A percentile compares a stretch with the other conserved stretches of the same genome.
Conservation (phyloP, 2,888 invertebrate species). For the Blastobasis adustella region DNA sequence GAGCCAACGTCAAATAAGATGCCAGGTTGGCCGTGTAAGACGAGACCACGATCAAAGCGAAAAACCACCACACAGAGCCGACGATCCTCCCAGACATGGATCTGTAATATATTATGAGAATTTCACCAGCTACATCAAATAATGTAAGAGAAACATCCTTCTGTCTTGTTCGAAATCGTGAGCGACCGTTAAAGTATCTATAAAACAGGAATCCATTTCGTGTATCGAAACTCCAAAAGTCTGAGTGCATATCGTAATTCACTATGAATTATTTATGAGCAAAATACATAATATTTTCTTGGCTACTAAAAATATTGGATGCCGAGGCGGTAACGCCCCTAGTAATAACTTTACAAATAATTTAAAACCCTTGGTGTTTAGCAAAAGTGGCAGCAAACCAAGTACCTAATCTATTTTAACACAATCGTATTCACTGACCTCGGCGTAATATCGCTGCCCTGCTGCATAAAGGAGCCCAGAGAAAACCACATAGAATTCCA, state of each 20-base stretch:
- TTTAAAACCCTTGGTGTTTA: too few relatives aligned
- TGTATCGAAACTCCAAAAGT: too few relatives aligned
- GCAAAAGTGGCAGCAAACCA: too few relatives aligned
- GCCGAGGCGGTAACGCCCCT: too few relatives aligned
- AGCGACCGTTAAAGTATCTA: not conserved
- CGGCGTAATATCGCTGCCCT: conserved; percentile 97
- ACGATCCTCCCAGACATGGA: conserved; percentile 94
- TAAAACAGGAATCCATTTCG: not conserved
- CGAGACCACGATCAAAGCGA: conserved; percentile 95
- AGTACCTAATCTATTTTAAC: conserved; percentile 5
- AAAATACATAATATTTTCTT: conserved; percentile 1
- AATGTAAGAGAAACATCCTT: too few relatives aligned
- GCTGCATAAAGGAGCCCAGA: conserved; percentile 98
- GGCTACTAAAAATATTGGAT: conserved; percentile 1
- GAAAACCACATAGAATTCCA: conserved; percentile 99
- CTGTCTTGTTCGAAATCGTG: too few relatives aligned
- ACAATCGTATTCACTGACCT: conserved; percentile 76
- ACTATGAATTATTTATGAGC: not conserved
- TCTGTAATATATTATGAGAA: conserved; percentile 38
- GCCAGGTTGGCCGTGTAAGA: conserved; percentile 98
- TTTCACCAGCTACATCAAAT: not conserved
- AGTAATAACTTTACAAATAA: too few relatives aligned
- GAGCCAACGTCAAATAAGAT: conserved; percentile 94
- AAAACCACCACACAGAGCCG: conserved; percentile 99
- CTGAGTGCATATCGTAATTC: conserved; percentile 1